Percentiles rank a stretch among this genome's conserved stretches.
These are phyloP conservation scores for Chaenogobius annularis DNA, from an alignment of 2,113 vertebrate species.

Conservation along the genomic window DNA sequence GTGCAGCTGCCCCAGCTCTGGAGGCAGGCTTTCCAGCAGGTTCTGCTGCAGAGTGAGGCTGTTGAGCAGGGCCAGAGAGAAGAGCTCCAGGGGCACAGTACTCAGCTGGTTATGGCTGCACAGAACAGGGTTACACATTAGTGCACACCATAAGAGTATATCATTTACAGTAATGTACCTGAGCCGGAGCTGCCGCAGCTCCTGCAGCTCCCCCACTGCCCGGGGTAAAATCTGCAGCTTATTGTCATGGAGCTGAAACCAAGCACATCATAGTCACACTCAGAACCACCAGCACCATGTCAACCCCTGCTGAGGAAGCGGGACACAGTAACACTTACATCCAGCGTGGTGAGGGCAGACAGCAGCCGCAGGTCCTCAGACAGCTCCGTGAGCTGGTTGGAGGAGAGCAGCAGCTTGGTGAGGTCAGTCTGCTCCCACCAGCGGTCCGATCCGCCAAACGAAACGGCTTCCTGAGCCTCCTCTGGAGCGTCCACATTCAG, in stretches of 20 bases:
- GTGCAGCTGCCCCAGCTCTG: slow-evolving; percentile 82
- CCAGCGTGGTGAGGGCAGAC: slow-evolving; percentile 83
- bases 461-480: slow-evolving; percentile 82
- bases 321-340: slow-evolving; percentile 75
- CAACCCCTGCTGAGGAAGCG: background rate
- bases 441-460: slow-evolving; percentile 82
- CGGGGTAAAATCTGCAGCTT: slow-evolving; percentile 83
- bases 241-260: slow-evolving; percentile 91
- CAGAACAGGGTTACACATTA: background rate
- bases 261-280: background rate
- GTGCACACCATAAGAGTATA: too few relatives aligned
- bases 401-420: slow-evolving; percentile 89
- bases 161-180: slow-evolving; percentile 38
- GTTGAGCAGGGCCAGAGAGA: slow-evolving; percentile 78
- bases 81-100: slow-evolving; percentile 81
- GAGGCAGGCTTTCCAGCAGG: slow-evolving; percentile 79
- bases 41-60: slow-evolving; percentile 89
- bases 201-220: slow-evolving; percentile 84
- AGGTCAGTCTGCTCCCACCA: slow-evolving; percentile 98
- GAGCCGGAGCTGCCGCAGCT: slow-evolving; percentile 88
- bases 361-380: slow-evolving; percentile 87
- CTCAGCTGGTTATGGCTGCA: slow-evolving; percentile 89
- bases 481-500: slow-evolving; percentile 88
- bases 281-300: too few relatives aligned
- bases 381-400: slow-evolving; percentile 86